These are phyloP conservation scores for Bucorvus abyssinicus DNA, from an alignment of 2,797 vertebrate genomes.

Conservation along the genomic window DNA sequence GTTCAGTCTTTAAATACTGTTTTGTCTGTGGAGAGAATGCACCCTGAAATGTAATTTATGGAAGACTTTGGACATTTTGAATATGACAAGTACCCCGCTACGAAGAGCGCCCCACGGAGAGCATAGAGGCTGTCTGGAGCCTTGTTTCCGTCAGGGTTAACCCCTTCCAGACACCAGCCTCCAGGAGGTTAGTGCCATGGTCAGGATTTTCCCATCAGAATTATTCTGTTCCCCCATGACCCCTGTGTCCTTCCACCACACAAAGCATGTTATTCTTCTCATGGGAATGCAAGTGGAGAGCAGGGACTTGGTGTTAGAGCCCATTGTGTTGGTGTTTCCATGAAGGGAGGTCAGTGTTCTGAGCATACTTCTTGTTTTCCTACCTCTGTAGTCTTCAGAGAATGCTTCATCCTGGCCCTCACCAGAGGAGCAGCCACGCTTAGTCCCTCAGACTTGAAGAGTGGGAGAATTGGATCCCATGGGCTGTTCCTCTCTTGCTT, in stretches of 20 bases:
- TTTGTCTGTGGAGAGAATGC: neutral
- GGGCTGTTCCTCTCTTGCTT: neutral
- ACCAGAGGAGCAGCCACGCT: neutral
- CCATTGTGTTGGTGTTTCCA: neutral
- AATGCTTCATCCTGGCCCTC: neutral
- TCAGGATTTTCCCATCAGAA: constrained; percentile 41
- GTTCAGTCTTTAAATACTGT: neutral
- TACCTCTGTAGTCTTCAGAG: neutral
- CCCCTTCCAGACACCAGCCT: neutral
- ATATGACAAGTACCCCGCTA: neutral
- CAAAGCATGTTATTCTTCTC: constrained; percentile 30
- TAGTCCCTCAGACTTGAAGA: neutral
- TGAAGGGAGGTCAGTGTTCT: neutral
- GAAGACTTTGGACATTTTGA: neutral
- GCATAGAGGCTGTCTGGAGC: neutral
- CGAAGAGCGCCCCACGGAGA: neutral
- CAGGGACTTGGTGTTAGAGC: constrained; percentile 5
- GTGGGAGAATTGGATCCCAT: neutral
- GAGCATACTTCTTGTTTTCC: neutral
- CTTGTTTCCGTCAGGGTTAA: neutral
- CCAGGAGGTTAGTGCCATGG: neutral
- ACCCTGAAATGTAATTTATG: neutral
- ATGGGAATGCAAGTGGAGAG: constrained; percentile 12
- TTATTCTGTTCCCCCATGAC: neutral
- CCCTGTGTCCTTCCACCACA: neutral